A percentile compares a stretch with the other conserved stretches of the same genome.
Evolutionary conservation across 2,888 invertebrate species (phyloP).

Genomic region (Cephalotes varians): DNA sequence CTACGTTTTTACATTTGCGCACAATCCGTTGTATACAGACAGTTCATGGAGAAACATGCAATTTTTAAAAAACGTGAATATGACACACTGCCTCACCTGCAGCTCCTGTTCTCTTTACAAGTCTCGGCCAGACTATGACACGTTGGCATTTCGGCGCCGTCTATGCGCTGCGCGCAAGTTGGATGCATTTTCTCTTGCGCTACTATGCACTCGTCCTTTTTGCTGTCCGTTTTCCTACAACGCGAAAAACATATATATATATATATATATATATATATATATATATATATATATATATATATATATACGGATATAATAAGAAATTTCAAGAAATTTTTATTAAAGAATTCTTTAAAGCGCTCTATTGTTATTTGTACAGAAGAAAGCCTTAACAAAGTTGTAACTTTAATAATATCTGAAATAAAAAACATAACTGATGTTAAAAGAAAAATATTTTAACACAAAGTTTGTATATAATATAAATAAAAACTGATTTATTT

Average conservation of each 20-base stretch:
- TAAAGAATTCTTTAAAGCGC: not conserved
- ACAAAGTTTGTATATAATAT: not conserved
- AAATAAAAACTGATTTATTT: not conserved
- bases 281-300: no score
- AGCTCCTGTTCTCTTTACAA: constrained; percentile 93
- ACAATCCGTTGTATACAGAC: not conserved
- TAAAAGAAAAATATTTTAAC: constrained; percentile 1
- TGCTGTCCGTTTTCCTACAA: constrained; percentile 93
- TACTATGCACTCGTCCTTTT: constrained; percentile 94
- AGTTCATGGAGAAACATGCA: constrained; percentile 35
- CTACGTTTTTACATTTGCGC: not conserved
- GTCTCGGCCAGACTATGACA: constrained; percentile 94
- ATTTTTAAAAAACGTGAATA: not conserved
- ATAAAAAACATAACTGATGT: not conserved
- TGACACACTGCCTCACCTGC: constrained; percentile 89
- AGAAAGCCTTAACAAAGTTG: not conserved
- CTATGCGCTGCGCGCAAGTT: constrained; percentile 93
- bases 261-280: no score
- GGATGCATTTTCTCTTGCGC: constrained; percentile 97
- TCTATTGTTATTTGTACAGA: not conserved
- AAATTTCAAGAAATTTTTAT: not conserved
- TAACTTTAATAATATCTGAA: not conserved
- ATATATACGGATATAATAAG: not conserved
- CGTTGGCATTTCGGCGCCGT: constrained; percentile 92
- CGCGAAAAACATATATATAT: constrained; percentile 14